Conservation (phyloP, 2,797 vertebrate genomes). For the Neosalanx taihuensis region DNA sequence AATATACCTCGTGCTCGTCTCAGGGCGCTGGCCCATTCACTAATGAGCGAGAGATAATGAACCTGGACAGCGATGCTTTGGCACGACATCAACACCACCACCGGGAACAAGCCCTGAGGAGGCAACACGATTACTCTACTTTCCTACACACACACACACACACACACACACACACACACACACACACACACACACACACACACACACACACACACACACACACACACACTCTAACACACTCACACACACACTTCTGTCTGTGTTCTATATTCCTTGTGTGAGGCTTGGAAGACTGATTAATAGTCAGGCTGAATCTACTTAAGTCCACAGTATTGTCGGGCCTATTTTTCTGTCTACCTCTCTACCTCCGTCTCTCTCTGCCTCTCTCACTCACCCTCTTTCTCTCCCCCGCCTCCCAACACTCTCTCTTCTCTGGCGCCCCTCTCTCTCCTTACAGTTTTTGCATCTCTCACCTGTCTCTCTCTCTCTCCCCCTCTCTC, state of each 20-base stretch:
- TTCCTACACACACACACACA: not conserved
- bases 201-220: not conserved
- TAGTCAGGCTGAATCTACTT: not conserved
- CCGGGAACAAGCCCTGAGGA: no score
- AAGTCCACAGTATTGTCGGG: no score
- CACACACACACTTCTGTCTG: no score
- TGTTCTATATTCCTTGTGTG: no score
- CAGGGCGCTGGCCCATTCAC: not conserved
- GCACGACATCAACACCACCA: not conserved
- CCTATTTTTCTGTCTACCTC: not conserved
- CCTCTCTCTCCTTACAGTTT: not conserved
- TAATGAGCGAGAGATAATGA: not conserved
- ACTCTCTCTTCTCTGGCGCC: slow-evolving; percentile 4
- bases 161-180: not conserved
- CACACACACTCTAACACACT: not conserved
- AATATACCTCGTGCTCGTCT: not conserved
- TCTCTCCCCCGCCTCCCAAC: not conserved
- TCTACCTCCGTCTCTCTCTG: not conserved
- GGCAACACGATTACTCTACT: no score
- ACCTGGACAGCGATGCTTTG: not conserved
- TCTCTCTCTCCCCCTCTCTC: slow-evolving; percentile 22
- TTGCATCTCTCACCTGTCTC: slow-evolving; percentile 26
- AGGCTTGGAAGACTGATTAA: not conserved
- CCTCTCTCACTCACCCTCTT: not conserved
- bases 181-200: not conserved